Percentiles rank a stretch among this genome's conserved stretches.
Evolutionary conservation across 2,888 invertebrate species (phyloP).

Genomic region (Drosophila leonis): DNA sequence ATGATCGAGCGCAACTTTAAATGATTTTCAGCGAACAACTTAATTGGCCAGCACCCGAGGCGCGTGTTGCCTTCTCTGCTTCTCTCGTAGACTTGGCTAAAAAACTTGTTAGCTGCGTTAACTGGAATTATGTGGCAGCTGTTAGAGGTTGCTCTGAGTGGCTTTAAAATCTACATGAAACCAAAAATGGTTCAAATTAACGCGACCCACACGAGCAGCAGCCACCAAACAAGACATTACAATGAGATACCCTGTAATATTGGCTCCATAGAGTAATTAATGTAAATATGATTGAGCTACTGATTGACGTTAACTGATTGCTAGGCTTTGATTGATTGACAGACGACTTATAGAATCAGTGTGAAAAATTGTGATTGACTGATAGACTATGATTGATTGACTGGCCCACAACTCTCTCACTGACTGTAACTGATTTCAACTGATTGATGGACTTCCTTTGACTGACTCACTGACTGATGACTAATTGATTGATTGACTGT

Average conservation of each 20-base stretch:
- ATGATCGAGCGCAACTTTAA: conserved; percentile 32
- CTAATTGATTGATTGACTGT: no score
- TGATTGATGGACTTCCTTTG: no score
- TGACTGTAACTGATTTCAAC: no score
- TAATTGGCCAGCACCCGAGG: conserved; percentile 35
- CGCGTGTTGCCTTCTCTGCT: background rate
- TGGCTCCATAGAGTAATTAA: no score
- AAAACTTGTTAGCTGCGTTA: background rate
- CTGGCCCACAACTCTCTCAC: no score
- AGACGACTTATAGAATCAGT: no score
- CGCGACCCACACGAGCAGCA: background rate
- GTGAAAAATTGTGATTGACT: no score
- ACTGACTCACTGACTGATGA: no score
- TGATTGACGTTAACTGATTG: no score
- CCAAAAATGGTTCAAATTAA: conserved; percentile 7
- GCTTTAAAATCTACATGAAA: conserved; percentile 3
- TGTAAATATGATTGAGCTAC: no score
- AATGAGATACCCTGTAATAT: conserved; percentile 5
- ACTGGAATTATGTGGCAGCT: conserved; percentile 2
- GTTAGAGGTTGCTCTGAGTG: background rate
- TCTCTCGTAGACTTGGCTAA: background rate
- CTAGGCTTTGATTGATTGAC: no score
- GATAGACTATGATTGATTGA: no score
- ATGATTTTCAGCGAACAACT: conserved; percentile 30
- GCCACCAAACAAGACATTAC: background rate